Percentiles rank a stretch among this genome's conserved stretches.
Conservation (phyloP, 2,797 vertebrate genomes). For the Neoniphon sammara region DNA sequence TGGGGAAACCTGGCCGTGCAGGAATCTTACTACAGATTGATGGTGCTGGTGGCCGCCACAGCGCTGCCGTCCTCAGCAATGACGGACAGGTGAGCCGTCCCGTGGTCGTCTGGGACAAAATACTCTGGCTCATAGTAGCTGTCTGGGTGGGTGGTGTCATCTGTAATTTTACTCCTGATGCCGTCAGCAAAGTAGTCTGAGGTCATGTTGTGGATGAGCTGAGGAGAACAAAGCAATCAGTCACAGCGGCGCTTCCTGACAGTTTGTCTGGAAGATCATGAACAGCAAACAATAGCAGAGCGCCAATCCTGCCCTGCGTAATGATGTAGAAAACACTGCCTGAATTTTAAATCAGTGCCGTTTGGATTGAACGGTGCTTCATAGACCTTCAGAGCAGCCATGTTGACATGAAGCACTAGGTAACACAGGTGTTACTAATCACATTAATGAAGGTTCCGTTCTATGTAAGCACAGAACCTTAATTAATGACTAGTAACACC, state of each 20-base stretch:
- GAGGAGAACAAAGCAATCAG: constrained; percentile 52
- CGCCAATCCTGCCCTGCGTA: neutral
- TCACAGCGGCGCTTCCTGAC: constrained; percentile 1
- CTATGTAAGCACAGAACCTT: no score
- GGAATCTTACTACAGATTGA: constrained; percentile 91
- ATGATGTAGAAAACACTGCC: neutral
- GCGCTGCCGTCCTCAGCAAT: constrained; percentile 95
- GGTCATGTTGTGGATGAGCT: constrained; percentile 94
- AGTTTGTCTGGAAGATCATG: neutral
- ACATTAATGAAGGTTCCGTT: no score
- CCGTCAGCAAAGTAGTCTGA: constrained; percentile 89
- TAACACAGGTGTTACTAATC: no score
- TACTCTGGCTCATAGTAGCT: constrained; percentile 93
- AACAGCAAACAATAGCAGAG: constrained; percentile 4
- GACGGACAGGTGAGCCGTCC: constrained; percentile 93
- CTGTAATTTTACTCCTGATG: constrained; percentile 90
- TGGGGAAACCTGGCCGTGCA: neutral
- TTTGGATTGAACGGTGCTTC: neutral
- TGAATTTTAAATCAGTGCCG: neutral
- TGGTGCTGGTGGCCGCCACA: constrained; percentile 96
- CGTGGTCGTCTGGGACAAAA: constrained; percentile 86
- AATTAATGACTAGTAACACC: no score
- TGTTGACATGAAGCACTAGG: no score
- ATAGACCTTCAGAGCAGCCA: no score
- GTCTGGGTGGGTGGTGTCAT: constrained; percentile 87